A percentile compares a stretch with the other conserved stretches of the same genome.
Evolutionary conservation across 2,113 vertebrate genomes (phyloP).

Genomic region (mouse (Mus musculus)): GRCm39 chr7:86899501-86900000

Average conservation of each 20-base stretch:
- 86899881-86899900: neutral
- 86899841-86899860: constrained; percentile 18
- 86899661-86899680: neutral
- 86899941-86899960: neutral
- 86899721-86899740: neutral
- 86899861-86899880: neutral
- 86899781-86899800: neutral
- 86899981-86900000: neutral
- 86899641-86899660: neutral
- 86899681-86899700: neutral
- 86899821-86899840: neutral
- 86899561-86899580: neutral
- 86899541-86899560: neutral
- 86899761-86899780: neutral
- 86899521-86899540: neutral
- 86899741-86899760: neutral
- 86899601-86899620: neutral
- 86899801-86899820: neutral
- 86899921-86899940: neutral
- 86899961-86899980: neutral
- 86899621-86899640: neutral
- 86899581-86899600: no score
- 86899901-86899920: constrained; percentile 24
- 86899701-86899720: neutral
- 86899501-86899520: neutral